Conservation (phyloP, 1,140 invertebrate species). For the Macrobrachium rosenbergii region DNA sequence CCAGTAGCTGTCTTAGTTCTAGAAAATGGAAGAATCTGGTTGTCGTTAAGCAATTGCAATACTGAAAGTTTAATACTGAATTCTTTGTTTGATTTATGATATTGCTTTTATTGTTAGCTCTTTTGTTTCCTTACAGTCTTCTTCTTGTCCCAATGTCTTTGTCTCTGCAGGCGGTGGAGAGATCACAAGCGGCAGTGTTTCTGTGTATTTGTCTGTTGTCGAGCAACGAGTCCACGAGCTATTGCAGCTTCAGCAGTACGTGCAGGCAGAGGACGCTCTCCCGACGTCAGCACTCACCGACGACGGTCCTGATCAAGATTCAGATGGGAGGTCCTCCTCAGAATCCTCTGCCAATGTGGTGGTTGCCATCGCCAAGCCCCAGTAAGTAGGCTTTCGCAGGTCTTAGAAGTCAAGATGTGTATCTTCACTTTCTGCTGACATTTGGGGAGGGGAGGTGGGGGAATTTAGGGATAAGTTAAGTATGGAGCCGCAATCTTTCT, state of each 20-base stretch:
- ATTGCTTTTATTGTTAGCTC: too few relatives aligned
- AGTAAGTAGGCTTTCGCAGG: constrained; percentile 19
- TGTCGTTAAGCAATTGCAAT: too few relatives aligned
- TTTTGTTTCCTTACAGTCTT: too few relatives aligned
- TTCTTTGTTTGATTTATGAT: too few relatives aligned
- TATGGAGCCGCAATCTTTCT: too few relatives aligned
- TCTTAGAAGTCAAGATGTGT: not conserved
- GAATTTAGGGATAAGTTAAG: too few relatives aligned
- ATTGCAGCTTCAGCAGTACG: constrained; percentile 44
- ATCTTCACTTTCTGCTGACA: not conserved
- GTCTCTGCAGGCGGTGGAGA: constrained; percentile 48
- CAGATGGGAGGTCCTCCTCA: constrained; percentile 38
- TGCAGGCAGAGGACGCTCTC: constrained; percentile 30
- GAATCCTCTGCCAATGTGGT: constrained; percentile 29
- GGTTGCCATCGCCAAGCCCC: constrained; percentile 43
- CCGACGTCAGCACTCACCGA: not conserved
- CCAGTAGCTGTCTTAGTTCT: too few relatives aligned
- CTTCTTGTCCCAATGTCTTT: too few relatives aligned
- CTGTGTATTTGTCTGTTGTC: constrained; percentile 57
- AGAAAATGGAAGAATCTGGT: too few relatives aligned
- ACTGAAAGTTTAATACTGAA: too few relatives aligned
- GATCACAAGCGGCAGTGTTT: constrained; percentile 53
- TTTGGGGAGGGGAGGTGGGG: too few relatives aligned
- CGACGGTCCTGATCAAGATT: not conserved
- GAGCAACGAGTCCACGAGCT: constrained; percentile 62